Percentiles rank a stretch among this genome's conserved stretches.
These are phyloP conservation scores for Austrofundulus limnaeus DNA, from an alignment of 2,113 vertebrate genomes.

Conservation along the genomic window DNA sequence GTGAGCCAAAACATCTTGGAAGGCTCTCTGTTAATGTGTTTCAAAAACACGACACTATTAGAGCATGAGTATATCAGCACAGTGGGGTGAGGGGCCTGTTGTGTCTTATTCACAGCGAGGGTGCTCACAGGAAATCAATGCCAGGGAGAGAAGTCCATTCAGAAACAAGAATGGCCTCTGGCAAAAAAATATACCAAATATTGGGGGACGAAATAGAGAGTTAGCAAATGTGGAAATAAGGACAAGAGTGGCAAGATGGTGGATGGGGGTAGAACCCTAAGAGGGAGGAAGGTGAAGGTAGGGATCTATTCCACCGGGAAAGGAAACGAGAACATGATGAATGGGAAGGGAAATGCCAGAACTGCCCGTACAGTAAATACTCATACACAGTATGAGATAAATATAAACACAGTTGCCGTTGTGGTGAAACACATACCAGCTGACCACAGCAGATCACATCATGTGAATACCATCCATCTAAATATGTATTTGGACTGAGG, in stretches of 20 bases:
- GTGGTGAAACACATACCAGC: conserved; percentile 7
- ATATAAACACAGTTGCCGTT: conserved; percentile 32
- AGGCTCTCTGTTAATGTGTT: neutral
- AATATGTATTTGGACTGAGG: conserved; percentile 8
- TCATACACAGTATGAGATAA: conserved; percentile 21
- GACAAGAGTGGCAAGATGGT: conserved; percentile 3
- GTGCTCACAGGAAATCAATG: conserved; percentile 45
- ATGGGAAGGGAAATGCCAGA: conserved; percentile 26
- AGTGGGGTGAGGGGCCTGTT: conserved; percentile 46
- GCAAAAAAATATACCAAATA: conserved; percentile 9
- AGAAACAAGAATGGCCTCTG: conserved; percentile 24
- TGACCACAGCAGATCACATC: conserved; percentile 12
- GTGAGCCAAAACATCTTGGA: conserved; percentile 20
- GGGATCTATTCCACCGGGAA: conserved; percentile 13
- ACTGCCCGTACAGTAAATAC: conserved; percentile 16
- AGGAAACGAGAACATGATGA: conserved; percentile 32
- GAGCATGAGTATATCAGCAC: conserved; percentile 37
- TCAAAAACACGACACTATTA: conserved; percentile 41
- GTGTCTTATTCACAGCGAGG: conserved; percentile 32
- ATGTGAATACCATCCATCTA: conserved; percentile 3
- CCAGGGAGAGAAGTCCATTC: conserved; percentile 28
- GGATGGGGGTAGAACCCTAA: conserved; percentile 2
- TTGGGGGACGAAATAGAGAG: neutral
- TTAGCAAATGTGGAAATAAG: neutral
- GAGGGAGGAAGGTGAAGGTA: conserved; percentile 13